Evolutionary conservation across 2,797 vertebrate genomes (phyloP).

Genomic region (Otolemur crassicaudatus): DNA sequence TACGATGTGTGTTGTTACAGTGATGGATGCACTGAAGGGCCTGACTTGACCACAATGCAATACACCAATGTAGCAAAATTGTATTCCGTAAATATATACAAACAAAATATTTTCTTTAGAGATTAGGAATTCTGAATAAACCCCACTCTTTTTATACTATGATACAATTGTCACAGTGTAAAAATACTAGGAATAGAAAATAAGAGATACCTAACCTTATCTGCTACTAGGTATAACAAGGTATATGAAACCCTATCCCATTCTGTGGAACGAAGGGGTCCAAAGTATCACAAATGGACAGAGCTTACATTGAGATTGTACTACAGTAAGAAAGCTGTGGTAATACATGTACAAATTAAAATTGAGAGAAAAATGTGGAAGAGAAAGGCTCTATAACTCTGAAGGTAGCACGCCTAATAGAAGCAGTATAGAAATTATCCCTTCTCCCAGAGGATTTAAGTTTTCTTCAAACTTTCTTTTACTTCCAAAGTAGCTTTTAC

Average conservation of each 20-base stretch:
- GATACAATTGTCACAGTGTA: neutral
- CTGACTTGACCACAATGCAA: neutral
- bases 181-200: neutral
- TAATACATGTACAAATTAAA: neutral
- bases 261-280: neutral
- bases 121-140: slow-evolving; percentile 1
- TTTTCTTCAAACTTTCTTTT: neutral
- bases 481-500: neutral
- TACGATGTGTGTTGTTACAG: neutral
- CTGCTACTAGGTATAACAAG: neutral
- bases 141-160: neutral
- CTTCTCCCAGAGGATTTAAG: neutral
- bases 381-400: neutral
- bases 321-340: neutral
- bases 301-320: neutral
- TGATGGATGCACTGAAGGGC: neutral
- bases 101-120: neutral
- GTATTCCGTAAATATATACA: neutral
- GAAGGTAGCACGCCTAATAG: neutral
- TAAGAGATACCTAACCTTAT: neutral
- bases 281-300: neutral
- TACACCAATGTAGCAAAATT: neutral
- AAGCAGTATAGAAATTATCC: neutral
- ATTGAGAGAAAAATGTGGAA: neutral
- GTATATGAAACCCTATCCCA: neutral